Evolutionary conservation across 1,140 invertebrate genomes (phyloP), one percentile per base, ranked within the genome.

Genomic region (Nebria ingens): DNA sequence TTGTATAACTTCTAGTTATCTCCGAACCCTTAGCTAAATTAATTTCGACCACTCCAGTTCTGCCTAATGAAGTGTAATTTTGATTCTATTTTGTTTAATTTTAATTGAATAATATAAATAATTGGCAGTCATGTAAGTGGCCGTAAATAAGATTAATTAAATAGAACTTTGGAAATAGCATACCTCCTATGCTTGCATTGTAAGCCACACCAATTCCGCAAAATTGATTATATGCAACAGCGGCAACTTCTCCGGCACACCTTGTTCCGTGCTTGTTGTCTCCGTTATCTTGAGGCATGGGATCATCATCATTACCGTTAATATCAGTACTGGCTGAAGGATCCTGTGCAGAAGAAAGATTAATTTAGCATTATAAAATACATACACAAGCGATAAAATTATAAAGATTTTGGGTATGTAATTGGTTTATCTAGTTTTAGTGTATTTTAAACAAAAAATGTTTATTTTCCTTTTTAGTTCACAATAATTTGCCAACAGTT

Each of bases 281-380:
- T 2, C 91, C 91, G 69, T 93, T 92, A 70, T 94, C 90, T 68
- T 90, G 83, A 2, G 97, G 96, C 83, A 90, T 97, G 2, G 97
- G 97, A 76, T 99, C 95, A 59, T 87, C 82, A 69, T 97, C 91
- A 65, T 91, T 93, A 63, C 91, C 92, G 66, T 99, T 99, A 64
- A 98, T 96, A 73, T 99, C 97, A 9, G 87, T 94, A 60, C 94
- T 98, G 1, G 96, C 96, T 56, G 84, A 75, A 2, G 89, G 84
- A 76, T 98, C 93, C 89, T 92, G 69, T n/a, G 62, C 65, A 57
- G 53, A 61, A 61, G 59, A 59, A 59, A 40, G 49, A 42, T 54
- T 54, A 54, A 56, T 59, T 59, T 54, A 19, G 42, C 49, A 54
- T 59, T 59, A 56, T 59, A 59, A 59, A n/a, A n/a, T n/a, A n/a